A percentile compares a stretch with the other conserved stretches of the same genome.
Evolutionary conservation across 2,888 invertebrate genomes (phyloP).

Genomic region (Drosophila percnosoma): DNA sequence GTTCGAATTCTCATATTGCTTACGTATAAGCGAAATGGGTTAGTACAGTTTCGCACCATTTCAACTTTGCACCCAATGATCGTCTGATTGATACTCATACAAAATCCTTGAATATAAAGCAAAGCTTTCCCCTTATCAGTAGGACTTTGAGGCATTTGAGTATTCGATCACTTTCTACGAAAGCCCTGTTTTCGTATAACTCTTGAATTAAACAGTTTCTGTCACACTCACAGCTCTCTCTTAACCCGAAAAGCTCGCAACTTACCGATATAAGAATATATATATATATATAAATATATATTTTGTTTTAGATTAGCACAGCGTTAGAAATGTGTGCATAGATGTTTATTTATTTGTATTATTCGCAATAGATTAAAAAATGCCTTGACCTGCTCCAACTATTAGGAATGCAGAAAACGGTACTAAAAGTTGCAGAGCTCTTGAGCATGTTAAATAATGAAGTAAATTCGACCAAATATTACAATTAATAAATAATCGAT

Average conservation of each 20-base stretch:
- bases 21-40: background rate
- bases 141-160: background rate
- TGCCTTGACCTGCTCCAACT: background rate
- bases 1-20: background rate
- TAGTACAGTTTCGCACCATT: conserved; percentile 1
- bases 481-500: background rate
- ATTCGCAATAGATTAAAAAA: background rate
- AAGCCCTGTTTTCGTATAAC: background rate
- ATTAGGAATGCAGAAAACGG: background rate
- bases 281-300: too few relatives aligned
- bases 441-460: background rate
- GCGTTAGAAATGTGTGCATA: background rate
- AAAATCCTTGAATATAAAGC: background rate
- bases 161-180: background rate
- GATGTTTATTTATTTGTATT: background rate
- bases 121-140: background rate
- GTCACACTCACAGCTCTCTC: background rate
- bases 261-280: background rate
- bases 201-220: too few relatives aligned
- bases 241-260: background rate
- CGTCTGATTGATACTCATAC: background rate
- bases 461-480: background rate
- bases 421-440: background rate
- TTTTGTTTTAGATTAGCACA: background rate
- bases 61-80: background rate